Evolutionary conservation across 2,888 invertebrate species (phyloP).

Genomic region (Tenthredo scrophulariae): DNA sequence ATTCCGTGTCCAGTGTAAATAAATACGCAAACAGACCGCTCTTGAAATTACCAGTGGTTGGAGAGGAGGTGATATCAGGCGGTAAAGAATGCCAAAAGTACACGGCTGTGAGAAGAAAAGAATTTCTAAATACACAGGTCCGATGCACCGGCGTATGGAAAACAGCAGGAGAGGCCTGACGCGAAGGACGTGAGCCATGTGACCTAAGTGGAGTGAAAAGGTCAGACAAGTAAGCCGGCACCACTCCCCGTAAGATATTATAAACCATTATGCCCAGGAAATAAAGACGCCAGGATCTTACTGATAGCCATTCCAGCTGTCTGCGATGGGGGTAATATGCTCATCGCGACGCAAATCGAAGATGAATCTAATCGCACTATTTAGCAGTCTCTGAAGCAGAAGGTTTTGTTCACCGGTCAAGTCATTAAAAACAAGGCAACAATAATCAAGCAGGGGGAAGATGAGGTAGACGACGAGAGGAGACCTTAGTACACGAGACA

Average conservation of each 20-base stretch:
- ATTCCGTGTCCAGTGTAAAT: background rate
- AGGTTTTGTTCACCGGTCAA: background rate
- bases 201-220: background rate
- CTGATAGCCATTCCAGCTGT: background rate
- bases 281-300: background rate
- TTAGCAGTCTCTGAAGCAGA: background rate
- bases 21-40: background rate
- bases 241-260: background rate
- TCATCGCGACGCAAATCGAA: background rate
- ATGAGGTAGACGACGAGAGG: background rate
- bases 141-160: background rate
- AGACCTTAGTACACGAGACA: background rate
- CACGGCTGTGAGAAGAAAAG: background rate
- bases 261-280: background rate
- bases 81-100: background rate
- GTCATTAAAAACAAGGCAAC: background rate
- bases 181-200: background rate
- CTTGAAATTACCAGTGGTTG: background rate
- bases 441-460: background rate
- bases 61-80: background rate
- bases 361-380: background rate
- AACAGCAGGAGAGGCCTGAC: background rate
- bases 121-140: background rate
- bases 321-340: background rate
- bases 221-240: background rate